Conservation (phyloP, 1,140 invertebrate species). For the Drosophila watanabei region DNA sequence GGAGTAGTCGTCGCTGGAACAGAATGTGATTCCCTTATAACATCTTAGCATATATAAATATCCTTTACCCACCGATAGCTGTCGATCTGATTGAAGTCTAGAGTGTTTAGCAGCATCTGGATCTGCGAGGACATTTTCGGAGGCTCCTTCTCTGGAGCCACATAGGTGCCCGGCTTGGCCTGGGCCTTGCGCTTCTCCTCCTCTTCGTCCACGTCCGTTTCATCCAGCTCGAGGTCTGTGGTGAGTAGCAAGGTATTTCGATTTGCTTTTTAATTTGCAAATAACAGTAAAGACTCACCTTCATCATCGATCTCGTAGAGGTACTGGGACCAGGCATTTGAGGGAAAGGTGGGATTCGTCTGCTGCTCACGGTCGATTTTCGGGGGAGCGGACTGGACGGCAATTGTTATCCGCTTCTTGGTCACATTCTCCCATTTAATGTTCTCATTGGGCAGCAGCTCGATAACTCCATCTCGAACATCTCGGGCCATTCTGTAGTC, state of each 20-base stretch:
- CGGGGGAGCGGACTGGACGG: constrained; percentile 86
- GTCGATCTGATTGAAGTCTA: constrained; percentile 85
- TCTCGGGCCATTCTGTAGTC: constrained; percentile 86
- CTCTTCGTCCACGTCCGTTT: constrained; percentile 72
- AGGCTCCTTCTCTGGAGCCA: constrained; percentile 41
- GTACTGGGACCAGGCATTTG: constrained; percentile 90
- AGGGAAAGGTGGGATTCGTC: constrained; percentile 88
- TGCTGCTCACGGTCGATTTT: constrained; percentile 87
- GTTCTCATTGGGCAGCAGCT: constrained; percentile 87
- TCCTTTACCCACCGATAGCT: constrained; percentile 70
- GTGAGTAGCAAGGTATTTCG: accelerated
- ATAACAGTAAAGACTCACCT: constrained; percentile 30
- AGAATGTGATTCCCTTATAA: neutral
- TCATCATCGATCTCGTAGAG: constrained; percentile 86
- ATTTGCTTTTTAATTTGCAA: neutral
- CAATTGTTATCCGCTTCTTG: constrained; percentile 87
- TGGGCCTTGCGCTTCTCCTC: constrained; percentile 41
- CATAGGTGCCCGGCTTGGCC: constrained; percentile 17
- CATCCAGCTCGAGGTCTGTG: constrained; percentile 68
- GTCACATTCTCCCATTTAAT: constrained; percentile 87
- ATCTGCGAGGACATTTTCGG: constrained; percentile 70
- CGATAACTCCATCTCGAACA: constrained; percentile 89
- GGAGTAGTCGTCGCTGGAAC: constrained; percentile 73
- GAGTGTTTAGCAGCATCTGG: constrained; percentile 67
- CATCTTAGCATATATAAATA: neutral